Base-by-base conservation (phyloP, 2,113 vertebrate species). In the Cyprichromis sp. region DNA sequence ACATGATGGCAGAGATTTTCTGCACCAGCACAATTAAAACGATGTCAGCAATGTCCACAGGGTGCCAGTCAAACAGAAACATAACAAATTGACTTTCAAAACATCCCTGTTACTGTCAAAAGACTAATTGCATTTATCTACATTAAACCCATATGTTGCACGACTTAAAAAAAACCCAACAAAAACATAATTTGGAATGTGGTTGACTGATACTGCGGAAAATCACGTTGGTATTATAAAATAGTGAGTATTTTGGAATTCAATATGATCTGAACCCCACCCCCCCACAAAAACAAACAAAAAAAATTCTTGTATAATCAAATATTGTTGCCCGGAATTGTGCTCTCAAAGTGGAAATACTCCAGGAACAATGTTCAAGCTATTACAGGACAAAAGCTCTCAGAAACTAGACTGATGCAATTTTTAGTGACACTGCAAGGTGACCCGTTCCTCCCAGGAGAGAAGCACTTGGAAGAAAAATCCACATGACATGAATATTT, bases 21-120 rank as follows among this genome's bases (percentile, higher is more conserved):
- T 8, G 87, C 89, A 71, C 21, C 80, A 16, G 83, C 54, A 84
- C 89, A 90, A 90, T 92, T 92, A 94, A 90, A 55, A 80, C 9
- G 5, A 40, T 80, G 86, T 91, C 92, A 89, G 73, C 78, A 45
- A 34, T 66, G 84, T 86, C 26, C 31, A 82, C 87, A 79, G 81
- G 76, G 29, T 87, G 93, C 90, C 91, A 92, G 10, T 91, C 92
- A 82, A 12, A 38, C 40, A 31, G 40, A 86, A 81, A 92, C 66
- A 26, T 81, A 80, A 38, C 52, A 59, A 84, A 86, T 38, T 82
- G 78, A 80, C 78, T 90, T 83, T 85, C 80, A 86, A 53, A 85
- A 29, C 80, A 21, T 63, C 54, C 34, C 29, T 84, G 84, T 90
- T 82, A 81, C 85, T 82, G 88, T 91, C 88, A 71, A 9, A 24